Base-by-base conservation (phyloP, 2,797 vertebrate genomes). In the Amblyopsis hoosieri region DNA sequence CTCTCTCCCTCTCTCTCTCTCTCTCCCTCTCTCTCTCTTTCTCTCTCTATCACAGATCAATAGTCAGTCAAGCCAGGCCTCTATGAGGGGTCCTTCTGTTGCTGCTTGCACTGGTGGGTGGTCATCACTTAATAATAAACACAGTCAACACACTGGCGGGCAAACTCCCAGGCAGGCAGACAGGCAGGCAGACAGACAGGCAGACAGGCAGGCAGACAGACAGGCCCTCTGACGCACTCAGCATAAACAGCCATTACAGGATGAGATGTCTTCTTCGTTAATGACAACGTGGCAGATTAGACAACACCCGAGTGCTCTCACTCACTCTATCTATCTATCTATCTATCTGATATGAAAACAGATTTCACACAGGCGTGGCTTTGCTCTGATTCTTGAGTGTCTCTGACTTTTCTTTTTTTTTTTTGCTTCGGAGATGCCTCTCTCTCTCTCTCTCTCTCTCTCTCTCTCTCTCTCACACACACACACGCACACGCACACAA, bases 351-450 rank as follows among this genome's bases (percentile, higher is more conserved):
- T 58, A 37, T 57, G 48, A 61, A 71, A 42, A 62, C 72, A 62
- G 81, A 72, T 78, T 80, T 74, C 74, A 57, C 76, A 85, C 87
- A 88, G 85, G 89, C 87, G 85, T 88, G 85, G 83, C 79, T 81
- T 81, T 12, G 60, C 52, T 11, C 46, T 78, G 71, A 81, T 75
- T 76, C 78, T 74, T 68, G 47, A 81, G 59, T 79, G 74, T 79
- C 62, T 67, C 29, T 33, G 54, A 14, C 37, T 62, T 51, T 47
- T 54, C 53, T 29, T 45, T 15, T 14, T 48, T 48, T 74, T 37
- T 37, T 7, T 37, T 37, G 33, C 33, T 23, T 23, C 8, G 8
- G 33, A 37, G 33, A 37, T 8, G 5, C 33, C 33, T 8, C 33
- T 37, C 33, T 23, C 23, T 23, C 23, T 23, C 23, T 23, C 19